Percentiles rank a stretch among this genome's conserved stretches.
phyloP scores from a whole-genome alignment of 2,113 vertebrate species.

The Passer montanus region DNA sequence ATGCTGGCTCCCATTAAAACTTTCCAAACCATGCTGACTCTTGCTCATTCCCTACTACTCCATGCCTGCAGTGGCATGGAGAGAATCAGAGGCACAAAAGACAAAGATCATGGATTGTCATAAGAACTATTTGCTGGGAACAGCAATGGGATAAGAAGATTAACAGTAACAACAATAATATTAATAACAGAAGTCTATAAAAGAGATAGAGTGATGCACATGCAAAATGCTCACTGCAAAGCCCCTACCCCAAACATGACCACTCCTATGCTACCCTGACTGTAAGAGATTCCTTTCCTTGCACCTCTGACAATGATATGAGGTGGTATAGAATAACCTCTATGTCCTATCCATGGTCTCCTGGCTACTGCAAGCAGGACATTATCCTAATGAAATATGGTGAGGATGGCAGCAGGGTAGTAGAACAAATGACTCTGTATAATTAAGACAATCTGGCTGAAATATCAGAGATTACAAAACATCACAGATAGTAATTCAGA shows the following conservation, averaged over 20 bases:
- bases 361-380: background rate
- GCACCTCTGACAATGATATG: no score
- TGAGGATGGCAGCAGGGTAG: background rate
- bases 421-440: background rate
- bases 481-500: background rate
- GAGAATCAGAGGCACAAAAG: background rate
- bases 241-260: no score
- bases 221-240: background rate
- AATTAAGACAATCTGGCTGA: background rate
- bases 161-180: background rate
- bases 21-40: background rate
- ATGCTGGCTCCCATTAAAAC: background rate
- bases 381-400: background rate
- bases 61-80: background rate
- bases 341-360: background rate
- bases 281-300: background rate
- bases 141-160: background rate
- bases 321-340: background rate
- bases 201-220: background rate
- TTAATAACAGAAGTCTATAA: background rate
- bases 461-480: background rate
- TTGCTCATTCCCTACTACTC: accelerated
- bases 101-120: background rate
- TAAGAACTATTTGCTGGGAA: background rate
- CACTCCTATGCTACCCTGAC: accelerated